These are phyloP conservation scores for Drepanosiphum platanoidis DNA, from an alignment of 2,888 invertebrate genomes.

Conservation along the genomic window DNA sequence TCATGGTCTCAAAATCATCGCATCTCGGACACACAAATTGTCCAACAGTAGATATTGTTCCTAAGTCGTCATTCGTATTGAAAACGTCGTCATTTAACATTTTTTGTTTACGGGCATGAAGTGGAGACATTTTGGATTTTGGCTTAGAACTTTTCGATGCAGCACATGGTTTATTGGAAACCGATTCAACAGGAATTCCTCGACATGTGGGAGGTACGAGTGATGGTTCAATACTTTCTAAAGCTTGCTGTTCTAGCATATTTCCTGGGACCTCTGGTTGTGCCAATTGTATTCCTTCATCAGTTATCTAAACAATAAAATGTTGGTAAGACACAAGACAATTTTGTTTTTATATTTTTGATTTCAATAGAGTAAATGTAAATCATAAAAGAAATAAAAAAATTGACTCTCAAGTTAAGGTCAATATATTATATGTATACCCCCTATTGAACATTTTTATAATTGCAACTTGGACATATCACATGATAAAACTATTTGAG, in stretches of 20 bases:
- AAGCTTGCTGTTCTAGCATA: slow-evolving; percentile 49
- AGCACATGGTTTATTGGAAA: slow-evolving; percentile 2
- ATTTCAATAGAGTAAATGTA: no score
- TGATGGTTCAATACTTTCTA: slow-evolving; percentile 53
- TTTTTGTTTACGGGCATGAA: slow-evolving; percentile 10
- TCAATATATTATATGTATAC: no score
- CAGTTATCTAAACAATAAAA: neutral
- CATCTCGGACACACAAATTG: slow-evolving; percentile 57
- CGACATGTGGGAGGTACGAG: slow-evolving; percentile 35
- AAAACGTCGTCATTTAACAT: neutral
- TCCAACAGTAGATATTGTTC: slow-evolving; percentile 38
- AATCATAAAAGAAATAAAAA: no score
- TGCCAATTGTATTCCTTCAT: neutral
- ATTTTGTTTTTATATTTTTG: no score
- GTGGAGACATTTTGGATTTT: slow-evolving; percentile 6
- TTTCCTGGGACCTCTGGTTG: neutral
- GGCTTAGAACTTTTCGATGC: slow-evolving; percentile 40
- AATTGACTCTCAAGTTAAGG: no score
- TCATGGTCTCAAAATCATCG: slow-evolving; percentile 12
- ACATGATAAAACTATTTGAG: no score
- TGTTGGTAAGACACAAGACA: neutral
- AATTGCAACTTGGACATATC: no score
- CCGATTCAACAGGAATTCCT: slow-evolving; percentile 53
- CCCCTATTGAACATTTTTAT: no score
- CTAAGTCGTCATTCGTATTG: slow-evolving; percentile 26